These are phyloP conservation scores for Prolemur simus DNA, from an alignment of 2,113 vertebrate species.

Conservation along the genomic window DNA sequence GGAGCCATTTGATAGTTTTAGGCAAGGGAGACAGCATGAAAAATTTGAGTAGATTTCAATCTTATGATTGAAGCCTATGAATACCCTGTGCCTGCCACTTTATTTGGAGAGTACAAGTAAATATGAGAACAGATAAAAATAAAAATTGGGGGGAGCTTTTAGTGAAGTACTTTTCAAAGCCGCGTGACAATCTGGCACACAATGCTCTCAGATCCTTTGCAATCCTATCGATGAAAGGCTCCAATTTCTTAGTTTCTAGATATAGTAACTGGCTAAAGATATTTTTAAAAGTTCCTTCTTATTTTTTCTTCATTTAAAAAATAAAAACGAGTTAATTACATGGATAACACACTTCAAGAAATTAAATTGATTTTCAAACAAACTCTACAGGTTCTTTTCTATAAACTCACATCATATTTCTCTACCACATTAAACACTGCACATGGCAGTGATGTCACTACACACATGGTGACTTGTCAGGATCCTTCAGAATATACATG, in stretches of 20 bases:
- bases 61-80: not conserved
- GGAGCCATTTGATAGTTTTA: not conserved
- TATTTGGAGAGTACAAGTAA: constrained; percentile 14
- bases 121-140: constrained; percentile 19
- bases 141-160: not conserved
- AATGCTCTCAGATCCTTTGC: not conserved
- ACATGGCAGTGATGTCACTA: not conserved
- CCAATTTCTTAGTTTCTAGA: constrained; percentile 7
- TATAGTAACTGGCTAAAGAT: not conserved
- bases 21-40: not conserved
- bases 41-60: not conserved
- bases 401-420: not conserved
- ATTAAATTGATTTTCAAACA: not conserved
- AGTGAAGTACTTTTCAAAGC: not conserved
- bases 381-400: not conserved
- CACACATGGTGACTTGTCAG: not conserved
- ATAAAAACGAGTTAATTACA: not conserved
- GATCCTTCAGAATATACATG: not conserved
- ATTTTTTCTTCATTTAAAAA: constrained; percentile 49
- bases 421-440: not conserved
- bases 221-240: not conserved
- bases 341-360: not conserved
- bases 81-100: not conserved
- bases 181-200: constrained; percentile 21
- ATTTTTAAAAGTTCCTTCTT: constrained; percentile 38